A percentile compares a stretch with the other conserved stretches of the same genome.
These are phyloP conservation scores for Apis cerana DNA, from an alignment of 1,140 invertebrate genomes.

Conservation along the genomic window DNA sequence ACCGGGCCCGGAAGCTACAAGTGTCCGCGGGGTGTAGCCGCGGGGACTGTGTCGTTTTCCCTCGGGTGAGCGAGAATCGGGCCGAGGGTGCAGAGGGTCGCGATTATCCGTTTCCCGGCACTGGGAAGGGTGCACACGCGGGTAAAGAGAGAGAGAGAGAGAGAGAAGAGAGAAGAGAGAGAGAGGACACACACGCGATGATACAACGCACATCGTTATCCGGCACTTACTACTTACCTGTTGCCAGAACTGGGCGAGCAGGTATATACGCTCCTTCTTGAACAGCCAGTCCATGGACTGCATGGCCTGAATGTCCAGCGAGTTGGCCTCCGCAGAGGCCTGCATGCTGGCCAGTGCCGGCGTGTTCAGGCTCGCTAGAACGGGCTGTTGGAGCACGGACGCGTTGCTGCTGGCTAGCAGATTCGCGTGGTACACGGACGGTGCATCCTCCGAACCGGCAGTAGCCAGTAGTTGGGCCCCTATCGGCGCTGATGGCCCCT, in stretches of 20 bases:
- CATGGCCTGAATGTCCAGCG: slow-evolving; percentile 89
- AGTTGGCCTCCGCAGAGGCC: slow-evolving; percentile 85
- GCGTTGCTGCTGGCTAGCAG: slow-evolving; percentile 79
- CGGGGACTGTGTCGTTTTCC: slow-evolving; percentile 7
- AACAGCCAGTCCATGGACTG: slow-evolving; percentile 97
- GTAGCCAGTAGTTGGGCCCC: slow-evolving; percentile 80
- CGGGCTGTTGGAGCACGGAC: slow-evolving; percentile 77
- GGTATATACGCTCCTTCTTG: slow-evolving; percentile 95
- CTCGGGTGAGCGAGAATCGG: background rate
- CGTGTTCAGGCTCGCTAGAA: slow-evolving; percentile 76
- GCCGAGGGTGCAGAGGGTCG: slow-evolving; percentile 10
- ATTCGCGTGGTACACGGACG: slow-evolving; percentile 78
- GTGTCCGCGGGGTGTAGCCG: slow-evolving; percentile 27
- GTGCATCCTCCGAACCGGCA: slow-evolving; percentile 75
- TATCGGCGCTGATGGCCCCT: slow-evolving; percentile 80
- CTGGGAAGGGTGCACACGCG: background rate
- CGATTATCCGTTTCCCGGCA: slow-evolving; percentile 2
- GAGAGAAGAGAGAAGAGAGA: background rate
- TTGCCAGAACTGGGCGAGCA: slow-evolving; percentile 96
- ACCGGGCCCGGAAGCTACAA: slow-evolving; percentile 37
- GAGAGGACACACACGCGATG: background rate
- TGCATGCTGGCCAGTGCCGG: slow-evolving; percentile 86
- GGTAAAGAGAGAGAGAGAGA: background rate
- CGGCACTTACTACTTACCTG: slow-evolving; percentile 80
- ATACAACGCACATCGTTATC: background rate